phyloP scores from a whole-genome alignment of 1,140 invertebrate genomes.

The Drosophila equinoxialis region DNA sequence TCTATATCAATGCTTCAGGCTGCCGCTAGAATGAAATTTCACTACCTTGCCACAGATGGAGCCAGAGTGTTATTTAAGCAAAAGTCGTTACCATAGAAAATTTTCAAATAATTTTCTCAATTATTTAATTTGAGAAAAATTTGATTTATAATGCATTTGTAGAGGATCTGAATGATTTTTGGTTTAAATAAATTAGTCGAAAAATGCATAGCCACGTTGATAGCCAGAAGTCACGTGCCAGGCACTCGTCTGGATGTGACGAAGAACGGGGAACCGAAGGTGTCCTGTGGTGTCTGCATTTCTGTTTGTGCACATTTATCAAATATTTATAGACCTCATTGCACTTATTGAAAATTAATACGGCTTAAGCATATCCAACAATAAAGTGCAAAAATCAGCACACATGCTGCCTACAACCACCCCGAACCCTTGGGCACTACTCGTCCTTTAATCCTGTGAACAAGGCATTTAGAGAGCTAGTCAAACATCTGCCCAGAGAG shows the following conservation, averaged over 20 bases:
- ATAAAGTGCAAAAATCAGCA: constrained; percentile 74
- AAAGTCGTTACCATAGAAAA: too few species aligned
- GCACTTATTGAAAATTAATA: constrained; percentile 80
- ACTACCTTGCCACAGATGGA: not conserved
- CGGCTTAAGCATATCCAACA: constrained; percentile 62
- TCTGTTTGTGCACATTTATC: constrained; percentile 65
- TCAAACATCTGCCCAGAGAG: constrained; percentile 61
- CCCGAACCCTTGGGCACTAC: constrained; percentile 11
- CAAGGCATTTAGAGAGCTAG: constrained; percentile 59
- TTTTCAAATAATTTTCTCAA: too few species aligned
- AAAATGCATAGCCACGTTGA: constrained; percentile 43
- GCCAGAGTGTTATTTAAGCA: not conserved
- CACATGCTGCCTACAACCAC: constrained; percentile 52
- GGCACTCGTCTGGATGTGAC: too few species aligned
- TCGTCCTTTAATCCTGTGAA: constrained; percentile 66
- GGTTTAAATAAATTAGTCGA: not conserved
- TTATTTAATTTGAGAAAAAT: too few species aligned
- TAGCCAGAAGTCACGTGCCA: constrained; percentile 47
- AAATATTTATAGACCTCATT: constrained; percentile 67
- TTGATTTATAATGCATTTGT: not conserved
- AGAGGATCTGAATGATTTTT: not conserved
- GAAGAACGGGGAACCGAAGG: not conserved
- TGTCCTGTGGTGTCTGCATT: not conserved
- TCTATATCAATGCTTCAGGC: not conserved
- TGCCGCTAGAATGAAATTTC: not conserved